Evolutionary conservation across 1,140 invertebrate species (phyloP).

Genomic region (Holotrichia oblita): DNA sequence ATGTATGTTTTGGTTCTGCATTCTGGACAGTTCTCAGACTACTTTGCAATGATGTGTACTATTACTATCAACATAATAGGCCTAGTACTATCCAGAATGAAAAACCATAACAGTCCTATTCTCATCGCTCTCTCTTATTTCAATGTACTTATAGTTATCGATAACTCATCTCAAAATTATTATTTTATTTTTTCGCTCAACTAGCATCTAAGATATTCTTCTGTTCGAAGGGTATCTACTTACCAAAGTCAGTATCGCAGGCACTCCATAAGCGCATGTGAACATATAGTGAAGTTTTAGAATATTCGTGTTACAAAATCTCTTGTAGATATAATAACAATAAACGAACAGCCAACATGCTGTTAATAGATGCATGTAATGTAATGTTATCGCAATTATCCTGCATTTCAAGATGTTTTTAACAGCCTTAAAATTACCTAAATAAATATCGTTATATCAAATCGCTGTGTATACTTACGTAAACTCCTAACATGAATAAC

Average conservation of each 20-base stretch:
- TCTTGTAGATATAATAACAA: conserved; percentile 61
- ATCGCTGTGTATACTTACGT: conserved; percentile 56
- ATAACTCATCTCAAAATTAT: too few relatives aligned
- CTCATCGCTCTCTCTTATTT: too few relatives aligned
- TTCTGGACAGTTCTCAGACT: too few relatives aligned
- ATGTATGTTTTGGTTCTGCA: too few relatives aligned
- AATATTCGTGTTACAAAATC: conserved; percentile 56
- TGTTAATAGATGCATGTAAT: conserved; percentile 74
- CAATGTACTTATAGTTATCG: too few relatives aligned
- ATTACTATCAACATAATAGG: too few relatives aligned
- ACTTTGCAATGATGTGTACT: too few relatives aligned
- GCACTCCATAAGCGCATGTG: conserved; percentile 65
- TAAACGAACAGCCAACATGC: conserved; percentile 73
- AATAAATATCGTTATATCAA: not conserved
- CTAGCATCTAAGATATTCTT: not conserved
- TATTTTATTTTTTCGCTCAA: too few relatives aligned
- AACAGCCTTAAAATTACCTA: conserved; percentile 64
- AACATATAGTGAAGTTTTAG: conserved; percentile 63
- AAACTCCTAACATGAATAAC: conserved; percentile 64
- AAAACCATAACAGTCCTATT: too few relatives aligned
- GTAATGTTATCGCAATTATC: conserved; percentile 70
- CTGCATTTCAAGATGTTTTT: conserved; percentile 69
- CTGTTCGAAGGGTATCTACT: conserved; percentile 48
- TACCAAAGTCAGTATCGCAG: conserved; percentile 67
- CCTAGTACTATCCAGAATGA: too few relatives aligned